A percentile compares a stretch with the other conserved stretches of the same genome.
Evolutionary conservation across 2,888 invertebrate genomes (phyloP).

Genomic region (Halictus quadricinctus): DNA sequence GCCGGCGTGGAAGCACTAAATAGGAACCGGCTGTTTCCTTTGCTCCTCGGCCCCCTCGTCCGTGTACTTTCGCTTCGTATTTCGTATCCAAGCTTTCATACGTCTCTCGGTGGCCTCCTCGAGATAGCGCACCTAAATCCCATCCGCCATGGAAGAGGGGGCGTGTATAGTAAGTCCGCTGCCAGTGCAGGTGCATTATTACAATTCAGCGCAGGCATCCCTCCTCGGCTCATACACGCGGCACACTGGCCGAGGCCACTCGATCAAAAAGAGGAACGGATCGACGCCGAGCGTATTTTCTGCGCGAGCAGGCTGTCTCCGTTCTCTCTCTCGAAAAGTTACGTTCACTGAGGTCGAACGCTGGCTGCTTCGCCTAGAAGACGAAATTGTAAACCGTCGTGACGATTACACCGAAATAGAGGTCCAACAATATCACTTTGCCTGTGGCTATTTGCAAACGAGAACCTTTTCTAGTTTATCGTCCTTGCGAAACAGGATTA

Average conservation of each 20-base stretch:
- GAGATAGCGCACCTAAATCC: slow-evolving; percentile 61
- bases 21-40: slow-evolving; percentile 66
- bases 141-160: slow-evolving; percentile 28
- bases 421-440: too few species aligned
- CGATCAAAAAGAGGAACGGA: slow-evolving; percentile 56
- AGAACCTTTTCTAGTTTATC: too few species aligned
- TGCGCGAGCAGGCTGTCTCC: neutral
- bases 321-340: neutral
- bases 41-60: slow-evolving; percentile 52
- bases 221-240: slow-evolving; percentile 5
- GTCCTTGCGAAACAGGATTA: too few species aligned
- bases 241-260: slow-evolving; percentile 53
- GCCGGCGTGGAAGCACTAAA: slow-evolving; percentile 74
- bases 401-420: too few species aligned
- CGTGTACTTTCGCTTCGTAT: slow-evolving; percentile 55
- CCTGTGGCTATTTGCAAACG: too few species aligned
- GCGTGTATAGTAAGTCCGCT: slow-evolving; percentile 30
- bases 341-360: too few species aligned
- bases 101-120: slow-evolving; percentile 54
- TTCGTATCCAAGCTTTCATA: slow-evolving; percentile 59
- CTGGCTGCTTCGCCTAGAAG: too few species aligned
- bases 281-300: neutral
- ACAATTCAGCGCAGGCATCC: slow-evolving; percentile 51
- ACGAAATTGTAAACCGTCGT: too few species aligned
- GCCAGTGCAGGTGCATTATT: slow-evolving; percentile 64